phyloP scores from a whole-genome alignment of 2,113 vertebrate genomes.

The Actenoides hombroni region DNA sequence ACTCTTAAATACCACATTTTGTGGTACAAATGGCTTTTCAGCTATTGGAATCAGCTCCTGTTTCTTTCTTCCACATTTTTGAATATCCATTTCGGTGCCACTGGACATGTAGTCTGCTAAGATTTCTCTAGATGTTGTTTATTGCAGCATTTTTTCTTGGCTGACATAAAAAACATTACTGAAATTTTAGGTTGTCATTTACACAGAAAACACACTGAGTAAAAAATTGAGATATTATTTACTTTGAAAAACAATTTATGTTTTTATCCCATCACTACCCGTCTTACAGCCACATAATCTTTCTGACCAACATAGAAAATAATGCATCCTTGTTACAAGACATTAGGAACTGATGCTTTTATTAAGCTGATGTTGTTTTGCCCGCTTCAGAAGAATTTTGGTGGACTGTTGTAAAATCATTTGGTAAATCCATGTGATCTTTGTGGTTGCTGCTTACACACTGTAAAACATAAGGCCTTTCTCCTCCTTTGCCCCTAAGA shows the following conservation, averaged over 20 bases:
- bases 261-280: background rate
- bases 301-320: background rate
- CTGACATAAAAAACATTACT: background rate
- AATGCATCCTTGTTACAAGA: background rate
- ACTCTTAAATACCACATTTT: background rate
- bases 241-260: background rate
- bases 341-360: background rate
- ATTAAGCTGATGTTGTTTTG: background rate
- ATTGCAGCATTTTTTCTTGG: background rate
- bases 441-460: background rate
- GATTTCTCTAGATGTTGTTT: background rate
- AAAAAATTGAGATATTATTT: background rate
- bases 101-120: background rate
- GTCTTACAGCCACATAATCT: background rate
- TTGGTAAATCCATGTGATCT: background rate
- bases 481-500: background rate
- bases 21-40: background rate
- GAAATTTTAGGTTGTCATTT: background rate
- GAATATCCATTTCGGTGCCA: background rate
- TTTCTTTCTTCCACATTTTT: background rate
- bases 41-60: background rate
- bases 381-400: background rate
- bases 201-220: background rate
- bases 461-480: background rate
- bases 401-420: background rate